Evolutionary conservation across 1,140 invertebrate species (phyloP), one percentile per base, ranked within the genome.

Genomic region (Neuroterus valhalla): DNA sequence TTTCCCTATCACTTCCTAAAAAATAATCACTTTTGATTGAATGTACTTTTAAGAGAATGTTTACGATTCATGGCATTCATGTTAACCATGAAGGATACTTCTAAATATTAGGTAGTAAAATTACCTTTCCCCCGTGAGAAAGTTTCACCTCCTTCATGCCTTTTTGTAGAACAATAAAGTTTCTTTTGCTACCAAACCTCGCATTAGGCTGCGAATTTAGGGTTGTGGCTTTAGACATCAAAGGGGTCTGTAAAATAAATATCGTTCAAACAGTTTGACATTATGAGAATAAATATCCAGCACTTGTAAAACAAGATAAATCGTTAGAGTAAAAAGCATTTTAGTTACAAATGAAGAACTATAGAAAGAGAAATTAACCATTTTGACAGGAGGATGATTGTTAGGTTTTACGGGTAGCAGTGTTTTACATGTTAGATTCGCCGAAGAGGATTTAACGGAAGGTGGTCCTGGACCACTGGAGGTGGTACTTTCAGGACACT

Each of bases 91-190:
- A 66, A 11, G n/a, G 8, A 42, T 38, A 31, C 15, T 38, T 38
- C 26, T 66, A 15, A 26, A 8, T 66, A 23, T n/a, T 38, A 17
- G 42, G n/a, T 68, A 71, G 75, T 45, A 14, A 38, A 46, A 50
- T 72, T 85, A 89, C 87, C 81, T 89, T 88, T 79, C 86, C 87
- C 72, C 82, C 86, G 45, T 84, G 86, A 52, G 87, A 88, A 38
- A 90, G 78, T n/a, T 83, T 89, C 55, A 89, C 82, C 66, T 85
- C 85, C 74, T 84, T 82, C 26, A 84, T 70, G 46, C 84, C 86
- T 81, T 89, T 89, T 79, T 88, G 85, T 66, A 89, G 81, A 31
- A 90, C 82, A 66, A 90, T 88, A 15, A 89, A 83, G 48, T 89
- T 89, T 52, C 83, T 81, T 75, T 88, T 89, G 72, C 78, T 74